Evolutionary conservation across 2,888 invertebrate genomes (phyloP).

Genomic region (Callimorpha dominula): DNA sequence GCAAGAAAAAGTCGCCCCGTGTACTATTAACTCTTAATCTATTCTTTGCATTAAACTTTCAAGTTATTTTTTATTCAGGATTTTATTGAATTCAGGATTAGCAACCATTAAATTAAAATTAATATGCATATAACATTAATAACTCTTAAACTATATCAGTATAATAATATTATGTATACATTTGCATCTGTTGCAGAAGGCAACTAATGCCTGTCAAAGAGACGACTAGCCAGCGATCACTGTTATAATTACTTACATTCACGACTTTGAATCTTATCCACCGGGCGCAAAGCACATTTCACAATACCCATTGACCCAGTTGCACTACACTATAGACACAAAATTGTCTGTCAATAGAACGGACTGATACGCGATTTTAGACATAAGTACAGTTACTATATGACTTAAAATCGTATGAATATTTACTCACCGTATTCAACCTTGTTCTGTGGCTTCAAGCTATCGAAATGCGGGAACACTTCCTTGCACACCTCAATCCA

Average conservation of each 20-base stretch:
- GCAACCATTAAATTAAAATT: no score
- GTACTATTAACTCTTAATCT: no score
- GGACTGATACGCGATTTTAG: slow-evolving; percentile 19
- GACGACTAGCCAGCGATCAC: slow-evolving; percentile 5
- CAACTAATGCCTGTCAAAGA: not conserved
- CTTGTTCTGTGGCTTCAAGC: slow-evolving; percentile 58
- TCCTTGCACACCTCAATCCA: slow-evolving; percentile 68
- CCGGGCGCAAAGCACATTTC: not conserved
- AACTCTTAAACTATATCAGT: no score
- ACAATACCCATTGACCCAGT: not conserved
- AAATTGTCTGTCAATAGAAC: slow-evolving; percentile 8
- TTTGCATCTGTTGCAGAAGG: not conserved
- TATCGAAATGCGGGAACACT: slow-evolving; percentile 61
- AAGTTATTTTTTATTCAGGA: no score
- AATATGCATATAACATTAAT: no score
- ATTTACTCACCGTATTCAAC: slow-evolving; percentile 61
- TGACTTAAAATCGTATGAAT: slow-evolving; percentile 20
- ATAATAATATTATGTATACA: no score
- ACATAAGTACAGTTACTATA: not conserved
- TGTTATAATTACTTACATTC: not conserved
- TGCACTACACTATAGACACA: slow-evolving; percentile 4
- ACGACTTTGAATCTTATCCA: slow-evolving; percentile 10
- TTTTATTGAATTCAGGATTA: no score
- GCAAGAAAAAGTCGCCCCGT: not conserved
- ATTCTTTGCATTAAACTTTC: no score